These are phyloP conservation scores for Graptemys geographica DNA, from an alignment of 2,797 vertebrate species.

Conservation along the genomic window DNA sequence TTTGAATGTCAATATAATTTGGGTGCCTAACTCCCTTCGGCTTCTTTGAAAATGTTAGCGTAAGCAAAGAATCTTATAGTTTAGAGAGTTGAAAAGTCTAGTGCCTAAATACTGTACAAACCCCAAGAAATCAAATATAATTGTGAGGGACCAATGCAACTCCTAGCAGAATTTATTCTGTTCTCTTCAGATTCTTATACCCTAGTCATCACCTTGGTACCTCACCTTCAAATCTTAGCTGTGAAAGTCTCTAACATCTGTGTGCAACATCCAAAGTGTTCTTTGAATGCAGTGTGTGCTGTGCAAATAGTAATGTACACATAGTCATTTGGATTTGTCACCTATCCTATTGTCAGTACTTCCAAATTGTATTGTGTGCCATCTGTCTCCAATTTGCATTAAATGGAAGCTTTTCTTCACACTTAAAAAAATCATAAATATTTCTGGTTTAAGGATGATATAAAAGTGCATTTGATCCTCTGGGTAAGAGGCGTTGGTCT, in stretches of 20 bases:
- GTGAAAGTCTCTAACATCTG: not conserved
- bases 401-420: not conserved
- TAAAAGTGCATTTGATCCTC: not conserved
- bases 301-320: accelerated
- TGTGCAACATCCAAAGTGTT: not conserved
- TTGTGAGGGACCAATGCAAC: not conserved
- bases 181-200: not conserved
- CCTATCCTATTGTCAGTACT: not conserved
- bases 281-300: not conserved
- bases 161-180: not conserved
- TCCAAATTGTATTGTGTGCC: not conserved
- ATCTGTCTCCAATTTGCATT: not conserved
- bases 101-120: not conserved
- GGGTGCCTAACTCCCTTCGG: not conserved
- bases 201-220: not conserved
- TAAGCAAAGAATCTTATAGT: not conserved
- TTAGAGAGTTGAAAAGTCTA: not conserved
- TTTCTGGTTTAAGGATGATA: not conserved
- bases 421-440: not conserved
- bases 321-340: not conserved
- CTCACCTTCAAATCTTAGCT: not conserved
- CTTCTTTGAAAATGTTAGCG: not conserved
- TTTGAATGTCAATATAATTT: not conserved
- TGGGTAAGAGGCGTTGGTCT: not conserved
- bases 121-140: not conserved